Evolutionary conservation across 2,888 invertebrate genomes (phyloP), one percentile per base, ranked within the genome.

Genomic region (Cryptus viduatorius): DNA sequence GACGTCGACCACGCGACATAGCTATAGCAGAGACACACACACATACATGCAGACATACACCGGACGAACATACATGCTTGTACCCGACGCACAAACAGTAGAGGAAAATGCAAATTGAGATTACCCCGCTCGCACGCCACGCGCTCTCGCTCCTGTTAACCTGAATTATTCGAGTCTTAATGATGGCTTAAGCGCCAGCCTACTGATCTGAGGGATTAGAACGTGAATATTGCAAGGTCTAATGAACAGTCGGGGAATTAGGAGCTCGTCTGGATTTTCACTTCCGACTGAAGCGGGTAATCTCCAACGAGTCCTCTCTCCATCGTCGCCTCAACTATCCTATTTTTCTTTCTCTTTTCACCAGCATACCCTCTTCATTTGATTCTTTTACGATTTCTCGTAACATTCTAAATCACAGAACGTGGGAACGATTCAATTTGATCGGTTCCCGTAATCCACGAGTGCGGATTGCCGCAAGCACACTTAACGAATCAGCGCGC

Each of bases 151-250:
- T 68, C 67, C 93, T 91, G 93, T 93, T 93, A 93, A 93, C 93
- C 92, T 93, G 93, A 93, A 93, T 93, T 93, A 93, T 93, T 93
- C 93, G 93, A 93, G 92, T 93, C 93, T 93, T 93, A 93, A 93
- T 93, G 93, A 93, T 92, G 92, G 93, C 93, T 93, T 93, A 93
- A 92, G 91, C 90, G 89, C 89, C 90, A 89, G 90, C 90, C 91
- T 91, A 92, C 93, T 93, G 93, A 93, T 93, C 92, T 93, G 91
- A 92, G 92, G 93, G 93, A 93, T 93, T 93, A 93, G 91, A 90
- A 90, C 89, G 91, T 92, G 92, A 93, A 93, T 93, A 93, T 93
- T 92, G 92, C 91, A 90, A 84, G 90, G 90, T 90, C 90, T 92
- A 93, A 93, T 92, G 92, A 93, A 93, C 92, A 91, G 88, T 86